Base-by-base conservation (phyloP, 2,888 invertebrate genomes). In the Nephrotoma appendiculata region DNA sequence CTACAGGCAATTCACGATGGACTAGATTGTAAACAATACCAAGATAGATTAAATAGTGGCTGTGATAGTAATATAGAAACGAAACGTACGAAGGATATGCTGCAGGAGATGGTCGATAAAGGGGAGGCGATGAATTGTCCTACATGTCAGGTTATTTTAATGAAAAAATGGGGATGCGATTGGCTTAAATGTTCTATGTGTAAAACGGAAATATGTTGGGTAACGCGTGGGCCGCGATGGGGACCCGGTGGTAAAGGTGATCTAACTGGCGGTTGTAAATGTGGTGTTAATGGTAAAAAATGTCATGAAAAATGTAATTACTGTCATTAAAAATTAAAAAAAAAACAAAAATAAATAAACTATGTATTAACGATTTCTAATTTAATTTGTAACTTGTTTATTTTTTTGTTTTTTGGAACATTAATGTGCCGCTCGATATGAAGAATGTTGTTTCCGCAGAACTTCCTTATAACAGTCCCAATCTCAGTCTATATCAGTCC, bases 161-260 rank as follows among this genome's bases (percentile, higher is more conserved):
- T 96, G 92, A 98, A 98, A 92, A 97, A 97, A 92, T 97, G 96
- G 95, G 98, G 98, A 88, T 98, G 98, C 92, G 98, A 98, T 92
- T 97, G 97, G 97, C 93, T 98, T 86, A 94, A 96, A 88, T 98
- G 98, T 91, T 95, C 96, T 0, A 96, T 97, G 92, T 98, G 98
- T 92, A 96, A 97, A 92, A 97, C 97, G 6, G 98, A 98, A 92
- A 97, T 98, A 87, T 98, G 98, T 91, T 98, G 98, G 98, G 96
- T 97, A 86, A 98, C 98, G 0, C 94, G 95, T 89, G 96, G 96
- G 41, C 87, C 88, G 19, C 86, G 89, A 15, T 89, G 89, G 89
- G 89, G 89, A n/a, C 88, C 89, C 6, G 88, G 86, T 41, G 89
- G 89, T 6, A 89, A 89, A 87, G 89, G 89, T 31, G 89, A 89